A percentile compares a stretch with the other conserved stretches of the same genome.
Evolutionary conservation across 2,888 invertebrate species (phyloP).

Genomic region (Meliscaeva auricollis): DNA sequence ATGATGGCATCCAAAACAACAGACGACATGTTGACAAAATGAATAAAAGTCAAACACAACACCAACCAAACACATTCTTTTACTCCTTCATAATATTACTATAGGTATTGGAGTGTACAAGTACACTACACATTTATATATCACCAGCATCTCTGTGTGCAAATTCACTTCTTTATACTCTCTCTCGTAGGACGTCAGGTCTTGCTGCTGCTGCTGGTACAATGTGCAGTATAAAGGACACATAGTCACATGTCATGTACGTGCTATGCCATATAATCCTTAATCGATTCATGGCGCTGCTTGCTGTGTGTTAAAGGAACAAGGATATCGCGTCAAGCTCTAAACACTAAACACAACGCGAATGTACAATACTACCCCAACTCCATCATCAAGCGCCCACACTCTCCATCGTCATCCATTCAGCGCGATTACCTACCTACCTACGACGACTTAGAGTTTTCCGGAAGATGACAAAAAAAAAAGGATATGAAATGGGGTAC

Average conservation of each 20-base stretch:
- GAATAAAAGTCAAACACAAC: conserved; percentile 76
- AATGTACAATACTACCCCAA: conserved; percentile 1
- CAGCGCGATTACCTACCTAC: conserved; percentile 30
- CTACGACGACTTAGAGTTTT: background rate
- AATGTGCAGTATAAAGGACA: conserved; percentile 55
- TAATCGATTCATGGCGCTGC: conserved; percentile 73
- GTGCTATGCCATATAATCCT: conserved; percentile 74
- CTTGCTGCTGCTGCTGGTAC: conserved; percentile 5
- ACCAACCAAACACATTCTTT: conserved; percentile 65
- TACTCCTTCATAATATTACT: background rate
- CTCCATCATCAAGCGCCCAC: background rate
- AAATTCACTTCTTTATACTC: conserved; percentile 34
- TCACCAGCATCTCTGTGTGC: conserved; percentile 18
- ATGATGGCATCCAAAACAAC: conserved; percentile 76
- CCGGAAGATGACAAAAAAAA: conserved; percentile 19
- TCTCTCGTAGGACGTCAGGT: background rate
- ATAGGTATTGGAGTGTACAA: background rate
- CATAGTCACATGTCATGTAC: conserved; percentile 73
- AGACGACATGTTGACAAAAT: conserved; percentile 76
- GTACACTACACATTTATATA: background rate
- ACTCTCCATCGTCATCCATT: background rate
- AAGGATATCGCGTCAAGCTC: conserved; percentile 44
- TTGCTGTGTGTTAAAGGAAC: conserved; percentile 34
- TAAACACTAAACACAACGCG: conserved; percentile 45
- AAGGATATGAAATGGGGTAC: conserved; percentile 18